These are phyloP conservation scores for Dastarcus helophoroides DNA, from an alignment of 2,888 invertebrate species.

Conservation along the genomic window DNA sequence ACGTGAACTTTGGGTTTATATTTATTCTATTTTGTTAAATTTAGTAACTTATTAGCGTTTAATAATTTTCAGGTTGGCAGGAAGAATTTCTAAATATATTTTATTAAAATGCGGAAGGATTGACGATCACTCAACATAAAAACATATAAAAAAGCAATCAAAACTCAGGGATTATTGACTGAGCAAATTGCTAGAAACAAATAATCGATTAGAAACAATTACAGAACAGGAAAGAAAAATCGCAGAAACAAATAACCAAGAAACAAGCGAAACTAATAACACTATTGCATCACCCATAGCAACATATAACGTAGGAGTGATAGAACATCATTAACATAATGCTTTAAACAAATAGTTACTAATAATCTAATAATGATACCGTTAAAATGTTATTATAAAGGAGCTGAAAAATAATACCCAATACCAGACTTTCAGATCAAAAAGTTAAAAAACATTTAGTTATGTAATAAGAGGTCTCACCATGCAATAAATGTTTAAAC, in stretches of 20 bases:
- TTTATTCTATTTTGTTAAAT: too few species aligned
- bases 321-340: background rate
- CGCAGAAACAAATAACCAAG: slow-evolving; percentile 1
- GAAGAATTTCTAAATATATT: too few species aligned
- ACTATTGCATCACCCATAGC: background rate
- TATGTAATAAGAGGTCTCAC: too few species aligned
- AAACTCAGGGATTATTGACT: background rate
- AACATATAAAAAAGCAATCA: slow-evolving; percentile 1
- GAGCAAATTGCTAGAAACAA: slow-evolving; percentile 1
- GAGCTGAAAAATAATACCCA: slow-evolving; percentile 1
- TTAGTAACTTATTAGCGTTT: too few species aligned
- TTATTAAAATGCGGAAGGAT: too few species aligned
- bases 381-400: too few species aligned
- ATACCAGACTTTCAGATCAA: slow-evolving; percentile 1
- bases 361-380: too few species aligned
- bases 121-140: too few species aligned
- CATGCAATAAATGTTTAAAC: background rate
- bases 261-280: background rate
- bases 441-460: slow-evolving; percentile 1
- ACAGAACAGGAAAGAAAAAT: slow-evolving; percentile 1
- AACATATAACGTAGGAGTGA: slow-evolving; percentile 1
- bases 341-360: too few species aligned
- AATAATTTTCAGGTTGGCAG: too few species aligned
- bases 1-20: too few species aligned
- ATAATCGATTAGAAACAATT: background rate